These are phyloP conservation scores for Hyla sarda DNA, from an alignment of 2,113 vertebrate species.

Conservation along the genomic window DNA sequence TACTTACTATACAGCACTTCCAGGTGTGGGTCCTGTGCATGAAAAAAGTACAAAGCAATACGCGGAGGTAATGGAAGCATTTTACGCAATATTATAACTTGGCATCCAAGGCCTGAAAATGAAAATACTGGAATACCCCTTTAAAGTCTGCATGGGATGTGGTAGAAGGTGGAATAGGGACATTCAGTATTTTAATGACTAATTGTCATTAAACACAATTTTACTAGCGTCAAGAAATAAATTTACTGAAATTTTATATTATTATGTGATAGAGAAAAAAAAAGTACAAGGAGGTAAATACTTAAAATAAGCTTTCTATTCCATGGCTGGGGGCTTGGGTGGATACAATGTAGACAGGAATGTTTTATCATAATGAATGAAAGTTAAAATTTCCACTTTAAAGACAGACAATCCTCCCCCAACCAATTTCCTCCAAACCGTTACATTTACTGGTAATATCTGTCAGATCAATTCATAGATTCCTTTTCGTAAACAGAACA, in stretches of 20 bases:
- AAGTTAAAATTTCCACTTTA: not conserved
- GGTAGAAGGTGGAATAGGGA: too few species aligned
- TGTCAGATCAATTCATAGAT: slow-evolving; percentile 22
- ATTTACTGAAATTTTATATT: not conserved
- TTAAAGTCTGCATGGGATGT: too few species aligned
- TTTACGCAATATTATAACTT: too few species aligned
- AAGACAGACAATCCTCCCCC: not conserved
- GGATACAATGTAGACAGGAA: not conserved
- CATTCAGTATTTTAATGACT: too few species aligned
- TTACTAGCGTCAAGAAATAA: too few species aligned
- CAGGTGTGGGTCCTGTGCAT: too few species aligned
- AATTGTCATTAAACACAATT: too few species aligned
- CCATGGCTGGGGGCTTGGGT: not conserved
- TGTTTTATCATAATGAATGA: not conserved
- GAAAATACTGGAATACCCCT: too few species aligned
- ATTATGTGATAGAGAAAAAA: not conserved
- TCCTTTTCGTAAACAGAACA: slow-evolving; percentile 4
- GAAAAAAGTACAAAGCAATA: too few species aligned
- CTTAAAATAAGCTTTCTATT: not conserved
- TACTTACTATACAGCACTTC: too few species aligned
- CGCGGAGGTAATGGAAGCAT: too few species aligned
- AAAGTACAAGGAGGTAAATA: not conserved
- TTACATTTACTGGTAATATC: slow-evolving; percentile 9
- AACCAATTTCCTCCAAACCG: not conserved
- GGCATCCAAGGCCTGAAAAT: too few species aligned